Conservation (phyloP, 1,140 invertebrate genomes). For the Delia radicum region DNA sequence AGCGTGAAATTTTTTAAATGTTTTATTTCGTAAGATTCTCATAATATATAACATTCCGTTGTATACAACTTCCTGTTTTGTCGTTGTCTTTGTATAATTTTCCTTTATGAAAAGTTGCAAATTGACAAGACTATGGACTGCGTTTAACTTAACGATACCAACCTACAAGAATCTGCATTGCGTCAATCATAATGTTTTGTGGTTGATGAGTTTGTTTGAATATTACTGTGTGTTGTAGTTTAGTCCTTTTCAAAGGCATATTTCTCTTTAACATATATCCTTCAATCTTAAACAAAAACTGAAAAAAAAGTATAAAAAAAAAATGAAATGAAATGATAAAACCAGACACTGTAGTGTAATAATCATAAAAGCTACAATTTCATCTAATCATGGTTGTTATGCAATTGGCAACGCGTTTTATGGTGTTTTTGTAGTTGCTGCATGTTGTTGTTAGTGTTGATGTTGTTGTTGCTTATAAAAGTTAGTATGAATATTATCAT, state of each 20-base stretch:
- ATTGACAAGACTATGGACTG: no score
- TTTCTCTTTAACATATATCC: no score
- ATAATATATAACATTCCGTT: no score
- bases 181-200: constrained; percentile 2
- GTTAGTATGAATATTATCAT: constrained; percentile 1
- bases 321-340: not conserved
- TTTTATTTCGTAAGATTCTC: no score
- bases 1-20: no score
- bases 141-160: no score
- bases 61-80: no score
- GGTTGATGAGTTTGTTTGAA: not conserved
- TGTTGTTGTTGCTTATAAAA: not conserved
- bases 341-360: no score
- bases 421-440: not conserved
- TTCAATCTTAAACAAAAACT: not conserved
- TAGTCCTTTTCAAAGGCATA: no score
- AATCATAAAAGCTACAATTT: constrained; percentile 14
- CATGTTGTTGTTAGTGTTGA: not conserved
- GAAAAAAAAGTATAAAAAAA: not conserved
- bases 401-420: constrained; percentile 16
- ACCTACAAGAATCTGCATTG: not conserved
- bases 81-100: no score
- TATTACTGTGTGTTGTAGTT: not conserved
- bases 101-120: no score
- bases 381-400: constrained; percentile 15